These are phyloP conservation scores for Microcebus murinus DNA, from an alignment of 2,113 vertebrate species.

Conservation along the genomic window DNA sequence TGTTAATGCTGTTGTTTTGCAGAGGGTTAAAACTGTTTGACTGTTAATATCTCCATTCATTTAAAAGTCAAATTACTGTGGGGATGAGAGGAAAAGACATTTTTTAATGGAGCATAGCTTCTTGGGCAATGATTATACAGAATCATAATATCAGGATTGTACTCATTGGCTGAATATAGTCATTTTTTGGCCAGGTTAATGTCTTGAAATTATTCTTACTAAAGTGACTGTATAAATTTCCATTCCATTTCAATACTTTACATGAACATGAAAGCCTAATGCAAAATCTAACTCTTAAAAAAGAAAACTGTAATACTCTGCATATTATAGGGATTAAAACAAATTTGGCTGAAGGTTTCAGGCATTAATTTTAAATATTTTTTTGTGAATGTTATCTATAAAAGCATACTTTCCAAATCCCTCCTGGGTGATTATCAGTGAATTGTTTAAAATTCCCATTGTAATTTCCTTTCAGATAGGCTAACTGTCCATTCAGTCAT, in stretches of 20 bases:
- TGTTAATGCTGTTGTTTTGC: not conserved
- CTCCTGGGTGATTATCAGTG: conserved; percentile 57
- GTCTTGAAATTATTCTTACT: conserved; percentile 79
- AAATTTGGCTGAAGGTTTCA: conserved; percentile 66
- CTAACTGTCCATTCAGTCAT: conserved; percentile 51
- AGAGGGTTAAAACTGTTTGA: conserved; percentile 54
- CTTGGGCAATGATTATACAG: conserved; percentile 68
- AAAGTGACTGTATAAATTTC: conserved; percentile 80
- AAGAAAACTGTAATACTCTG: conserved; percentile 60
- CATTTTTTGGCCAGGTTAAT: conserved; percentile 79
- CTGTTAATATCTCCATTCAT: conserved; percentile 68
- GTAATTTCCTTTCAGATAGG: conserved; percentile 44
- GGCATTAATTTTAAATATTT: conserved; percentile 72
- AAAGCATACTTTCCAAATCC: conserved; percentile 72
- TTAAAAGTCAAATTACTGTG: conserved; percentile 62
- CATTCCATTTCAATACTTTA: conserved; percentile 78
- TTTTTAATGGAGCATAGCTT: conserved; percentile 73
- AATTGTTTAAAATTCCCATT: conserved; percentile 70
- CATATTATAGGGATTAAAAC: conserved; percentile 62
- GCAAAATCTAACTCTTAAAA: conserved; percentile 49
- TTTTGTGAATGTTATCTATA: conserved; percentile 68
- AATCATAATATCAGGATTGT: conserved; percentile 55
- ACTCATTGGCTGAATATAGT: conserved; percentile 71
- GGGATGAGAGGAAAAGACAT: conserved; percentile 38
- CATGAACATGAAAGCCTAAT: conserved; percentile 77